Base-by-base conservation (phyloP, 1,140 invertebrate species). In the Melitaea cinxia region DNA sequence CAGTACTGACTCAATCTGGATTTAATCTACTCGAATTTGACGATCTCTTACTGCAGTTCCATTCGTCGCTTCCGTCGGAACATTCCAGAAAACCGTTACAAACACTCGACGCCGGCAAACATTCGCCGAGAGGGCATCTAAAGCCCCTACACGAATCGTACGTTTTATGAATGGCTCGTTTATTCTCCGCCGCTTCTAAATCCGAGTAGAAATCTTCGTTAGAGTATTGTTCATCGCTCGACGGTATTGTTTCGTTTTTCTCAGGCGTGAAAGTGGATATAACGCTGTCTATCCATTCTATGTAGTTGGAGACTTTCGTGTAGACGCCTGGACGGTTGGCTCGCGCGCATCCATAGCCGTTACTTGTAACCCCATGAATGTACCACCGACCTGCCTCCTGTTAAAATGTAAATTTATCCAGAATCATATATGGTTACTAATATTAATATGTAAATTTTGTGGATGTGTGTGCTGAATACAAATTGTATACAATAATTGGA, bases 321-420 rank as follows among this genome's bases (percentile, higher is more conserved):
- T 98, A 98, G 45, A 98, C 96, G 1, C 96, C 97, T 1, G 96
- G 96, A 24, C 95, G 91, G 81, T 96, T 95, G 1, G 95, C 94
- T 62, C 95, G 92, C 0, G 96, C 97, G 80, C 96, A 97, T 0
- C 96, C 96, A 77, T 96, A 96, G 0, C 97, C 97, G 91, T 98
- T 96, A 14, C 95, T 96, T 0, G 96, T 97, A 0, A 97, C 94
- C 7, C 96, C 96, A 79, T 93, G 91, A 17, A 95, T 85, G 60
- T 92, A 92, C 93, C 94, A 95, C 53, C 89, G 86, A 73, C 91
- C 93, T 66, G 81, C 79, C 75, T 94, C 91, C 91, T 92, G 79
- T 4, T 7, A 10, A 35, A 10, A 6, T 6, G 4, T 2, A 10
- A 35, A 35, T 35, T n/a, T 6, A 10, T 6, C 2, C 12, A 35